These are phyloP conservation scores for Lepidonotus clava DNA, from an alignment of 2,888 invertebrate genomes.

Conservation along the genomic window DNA sequence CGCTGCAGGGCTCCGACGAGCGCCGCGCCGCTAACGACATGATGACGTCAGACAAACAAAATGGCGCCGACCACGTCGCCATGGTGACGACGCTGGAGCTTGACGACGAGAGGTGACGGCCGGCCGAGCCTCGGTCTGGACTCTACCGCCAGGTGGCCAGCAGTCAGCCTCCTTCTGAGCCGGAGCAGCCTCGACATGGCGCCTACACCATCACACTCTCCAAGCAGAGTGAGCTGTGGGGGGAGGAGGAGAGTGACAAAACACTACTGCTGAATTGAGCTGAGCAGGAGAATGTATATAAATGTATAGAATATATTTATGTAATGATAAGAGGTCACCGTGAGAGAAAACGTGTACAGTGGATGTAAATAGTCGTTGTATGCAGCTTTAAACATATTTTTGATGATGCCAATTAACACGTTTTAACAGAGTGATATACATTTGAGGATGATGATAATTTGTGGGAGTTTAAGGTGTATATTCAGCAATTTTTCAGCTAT, in stretches of 20 bases:
- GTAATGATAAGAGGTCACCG: background rate
- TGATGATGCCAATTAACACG: background rate
- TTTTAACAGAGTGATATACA: too few species aligned
- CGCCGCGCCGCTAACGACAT: background rate
- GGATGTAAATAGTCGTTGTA: too few species aligned
- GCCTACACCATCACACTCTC: conserved; percentile 26
- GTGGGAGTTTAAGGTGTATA: too few species aligned
- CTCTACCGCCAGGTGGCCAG: conserved; percentile 37
- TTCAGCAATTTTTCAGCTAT: too few species aligned
- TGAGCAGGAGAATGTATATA: background rate
- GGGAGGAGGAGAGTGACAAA: conserved; percentile 8
- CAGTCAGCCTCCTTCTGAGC: background rate
- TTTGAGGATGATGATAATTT: too few species aligned
- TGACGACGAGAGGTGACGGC: conserved; percentile 46
- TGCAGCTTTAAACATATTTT: background rate
- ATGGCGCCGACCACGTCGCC: background rate
- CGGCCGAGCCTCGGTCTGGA: conserved; percentile 37
- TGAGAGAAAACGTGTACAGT: too few species aligned
- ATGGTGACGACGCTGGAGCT: conserved; percentile 9
- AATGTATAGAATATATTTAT: background rate
- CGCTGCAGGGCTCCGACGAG: conserved; percentile 34
- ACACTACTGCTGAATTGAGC: conserved; percentile 18
- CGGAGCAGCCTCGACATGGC: background rate
- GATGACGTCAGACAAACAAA: conserved; percentile 21
- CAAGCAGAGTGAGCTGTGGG: background rate